A percentile compares a stretch with the other conserved stretches of the same genome.
Evolutionary conservation across 1,140 invertebrate species (phyloP).

Genomic region (Pogonus chalceus): DNA sequence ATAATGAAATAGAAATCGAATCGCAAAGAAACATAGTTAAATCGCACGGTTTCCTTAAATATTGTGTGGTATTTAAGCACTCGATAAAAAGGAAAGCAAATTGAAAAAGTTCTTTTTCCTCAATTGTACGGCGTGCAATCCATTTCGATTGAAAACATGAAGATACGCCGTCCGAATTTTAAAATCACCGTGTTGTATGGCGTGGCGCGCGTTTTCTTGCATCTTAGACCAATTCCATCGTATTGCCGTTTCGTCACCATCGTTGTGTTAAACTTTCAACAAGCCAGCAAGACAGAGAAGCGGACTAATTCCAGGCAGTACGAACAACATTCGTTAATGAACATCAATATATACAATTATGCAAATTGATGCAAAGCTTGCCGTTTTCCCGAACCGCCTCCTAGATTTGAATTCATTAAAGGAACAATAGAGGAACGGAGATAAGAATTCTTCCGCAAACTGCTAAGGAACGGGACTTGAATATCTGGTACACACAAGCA

Average conservation of each 20-base stretch:
- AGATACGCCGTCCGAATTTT: conserved; percentile 7
- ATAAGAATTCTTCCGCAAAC: conserved; percentile 23
- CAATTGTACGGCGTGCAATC: conserved; percentile 12
- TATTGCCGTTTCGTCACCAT: background rate
- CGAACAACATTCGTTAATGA: conserved; percentile 34
- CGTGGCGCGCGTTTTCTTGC: conserved; percentile 2
- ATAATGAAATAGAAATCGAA: background rate
- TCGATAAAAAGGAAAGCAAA: conserved; percentile 2
- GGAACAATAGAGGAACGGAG: conserved; percentile 33
- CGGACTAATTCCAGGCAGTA: conserved; percentile 7
- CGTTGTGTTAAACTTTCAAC: conserved; percentile 5
- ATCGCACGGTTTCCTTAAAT: conserved; percentile 1
- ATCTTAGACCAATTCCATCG: conserved; percentile 4
- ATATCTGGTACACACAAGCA: background rate
- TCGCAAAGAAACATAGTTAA: background rate
- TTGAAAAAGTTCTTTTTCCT: conserved; percentile 6
- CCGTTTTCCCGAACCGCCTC: conserved; percentile 30
- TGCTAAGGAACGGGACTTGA: conserved; percentile 4
- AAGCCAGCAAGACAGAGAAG: background rate
- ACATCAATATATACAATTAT: conserved; percentile 37
- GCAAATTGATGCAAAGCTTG: conserved; percentile 33
- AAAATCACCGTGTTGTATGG: too few relatives aligned
- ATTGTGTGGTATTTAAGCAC: conserved; percentile 7
- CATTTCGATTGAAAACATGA: conserved; percentile 13
- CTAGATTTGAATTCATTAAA: conserved; percentile 35